Percentiles rank a stretch among this genome's conserved stretches.
Conservation (phyloP, 2,113 vertebrate genomes). For the Carassius carassius region DNA sequence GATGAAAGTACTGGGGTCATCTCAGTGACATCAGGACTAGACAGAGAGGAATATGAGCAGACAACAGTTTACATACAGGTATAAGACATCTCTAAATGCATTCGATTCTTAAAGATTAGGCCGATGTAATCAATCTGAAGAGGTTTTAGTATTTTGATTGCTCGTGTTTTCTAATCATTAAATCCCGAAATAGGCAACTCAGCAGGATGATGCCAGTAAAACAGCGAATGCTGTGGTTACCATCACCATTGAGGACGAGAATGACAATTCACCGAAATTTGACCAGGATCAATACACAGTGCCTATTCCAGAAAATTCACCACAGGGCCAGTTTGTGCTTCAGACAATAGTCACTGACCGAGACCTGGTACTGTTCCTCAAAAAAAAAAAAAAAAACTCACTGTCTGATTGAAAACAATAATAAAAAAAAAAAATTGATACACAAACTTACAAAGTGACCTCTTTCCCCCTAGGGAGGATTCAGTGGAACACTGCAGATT, state of each 20-base stretch:
- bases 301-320: too few relatives aligned
- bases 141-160: neutral
- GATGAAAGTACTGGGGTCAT: constrained; percentile 64
- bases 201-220: constrained; percentile 73
- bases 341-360: too few relatives aligned
- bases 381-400: too few relatives aligned
- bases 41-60: constrained; percentile 72
- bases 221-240: constrained; percentile 69
- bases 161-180: neutral
- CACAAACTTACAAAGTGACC: too few relatives aligned
- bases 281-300: constrained; percentile 43
- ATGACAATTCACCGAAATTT: constrained; percentile 55
- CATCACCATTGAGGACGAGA: constrained; percentile 72
- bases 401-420: too few relatives aligned
- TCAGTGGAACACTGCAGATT: too few relatives aligned
- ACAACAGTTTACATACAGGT: constrained; percentile 77
- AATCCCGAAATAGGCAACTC: constrained; percentile 68
- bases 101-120: neutral
- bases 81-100: constrained; percentile 10
- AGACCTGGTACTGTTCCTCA: too few relatives aligned
- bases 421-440: too few relatives aligned
- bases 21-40: constrained; percentile 60
- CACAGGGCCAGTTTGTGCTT: too few relatives aligned
- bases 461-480: too few relatives aligned
- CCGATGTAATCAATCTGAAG: neutral